These are phyloP conservation scores for Gila orcuttii DNA, from an alignment of 2,113 vertebrate species.

Conservation along the genomic window DNA sequence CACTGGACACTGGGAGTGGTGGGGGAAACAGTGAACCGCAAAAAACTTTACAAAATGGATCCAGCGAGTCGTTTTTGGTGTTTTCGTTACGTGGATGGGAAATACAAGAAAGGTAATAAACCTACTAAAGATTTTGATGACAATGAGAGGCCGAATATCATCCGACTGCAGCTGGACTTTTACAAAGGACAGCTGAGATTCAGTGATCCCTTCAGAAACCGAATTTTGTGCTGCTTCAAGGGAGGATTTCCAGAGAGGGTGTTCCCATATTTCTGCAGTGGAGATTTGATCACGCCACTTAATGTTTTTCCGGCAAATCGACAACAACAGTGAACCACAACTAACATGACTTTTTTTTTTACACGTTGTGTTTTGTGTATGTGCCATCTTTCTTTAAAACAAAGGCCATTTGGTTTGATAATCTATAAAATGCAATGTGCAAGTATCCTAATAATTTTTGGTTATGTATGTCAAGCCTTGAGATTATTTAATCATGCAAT, in stretches of 20 bases:
- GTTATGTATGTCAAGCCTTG: too few species aligned
- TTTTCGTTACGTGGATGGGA: conserved; percentile 16
- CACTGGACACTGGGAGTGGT: conserved; percentile 50
- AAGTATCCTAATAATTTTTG: too few species aligned
- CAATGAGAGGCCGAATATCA: conserved; percentile 1
- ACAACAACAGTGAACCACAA: background rate
- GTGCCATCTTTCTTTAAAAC: background rate
- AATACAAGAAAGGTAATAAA: conserved; percentile 11
- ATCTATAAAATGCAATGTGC: background rate
- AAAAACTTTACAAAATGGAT: conserved; percentile 32
- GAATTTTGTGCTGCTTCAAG: conserved; percentile 1
- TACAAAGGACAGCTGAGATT: conserved; percentile 42
- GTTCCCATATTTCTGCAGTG: conserved; percentile 52
- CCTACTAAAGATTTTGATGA: background rate
- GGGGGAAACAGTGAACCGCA: conserved; percentile 23
- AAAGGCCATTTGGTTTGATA: background rate
- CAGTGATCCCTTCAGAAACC: conserved; percentile 29
- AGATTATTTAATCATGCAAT: background rate
- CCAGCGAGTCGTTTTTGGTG: conserved; percentile 44
- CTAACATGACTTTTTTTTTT: background rate
- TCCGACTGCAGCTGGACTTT: conserved; percentile 49
- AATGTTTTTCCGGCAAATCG: background rate
- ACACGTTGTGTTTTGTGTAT: background rate
- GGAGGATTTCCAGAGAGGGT: conserved; percentile 45
- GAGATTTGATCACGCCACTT: background rate